Conservation (phyloP, 2,888 invertebrate species). For the Drosophila putrida region DNA sequence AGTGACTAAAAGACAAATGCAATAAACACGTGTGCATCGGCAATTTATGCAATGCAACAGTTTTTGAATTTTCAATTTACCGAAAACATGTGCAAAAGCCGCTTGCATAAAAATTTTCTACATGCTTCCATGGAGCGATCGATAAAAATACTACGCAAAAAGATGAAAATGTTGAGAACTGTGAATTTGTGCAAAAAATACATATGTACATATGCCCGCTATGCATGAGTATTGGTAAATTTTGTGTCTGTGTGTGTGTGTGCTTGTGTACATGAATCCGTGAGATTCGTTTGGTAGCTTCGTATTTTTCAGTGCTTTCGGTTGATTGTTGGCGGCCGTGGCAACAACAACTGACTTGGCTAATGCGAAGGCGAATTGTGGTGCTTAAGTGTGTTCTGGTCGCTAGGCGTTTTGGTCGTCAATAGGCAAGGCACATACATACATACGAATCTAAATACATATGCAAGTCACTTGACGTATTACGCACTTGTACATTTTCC, state of each 20-base stretch:
- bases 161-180: slow-evolving; percentile 69
- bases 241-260: slow-evolving; percentile 44
- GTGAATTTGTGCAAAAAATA: slow-evolving; percentile 79
- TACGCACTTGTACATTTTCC: slow-evolving; percentile 50
- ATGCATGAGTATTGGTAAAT: slow-evolving; percentile 57
- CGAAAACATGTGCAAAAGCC: slow-evolving; percentile 54
- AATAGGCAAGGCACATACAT: slow-evolving; percentile 43
- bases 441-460: slow-evolving; percentile 23
- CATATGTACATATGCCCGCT: slow-evolving; percentile 46
- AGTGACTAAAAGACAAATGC: slow-evolving; percentile 38
- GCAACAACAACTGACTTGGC: slow-evolving; percentile 70
- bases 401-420: slow-evolving; percentile 66
- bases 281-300: slow-evolving; percentile 77
- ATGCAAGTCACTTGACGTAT: slow-evolving; percentile 36
- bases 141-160: slow-evolving; percentile 85
- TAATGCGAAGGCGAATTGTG: slow-evolving; percentile 66
- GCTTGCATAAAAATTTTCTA: slow-evolving; percentile 54
- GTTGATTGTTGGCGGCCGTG: slow-evolving; percentile 77
- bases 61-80: slow-evolving; percentile 16
- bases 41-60: slow-evolving; percentile 33
- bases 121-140: slow-evolving; percentile 71
- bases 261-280: slow-evolving; percentile 45
- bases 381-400: slow-evolving; percentile 66
- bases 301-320: slow-evolving; percentile 73
- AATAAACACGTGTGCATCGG: slow-evolving; percentile 62